Base-by-base conservation (phyloP, 2,888 invertebrate species). In the Pseudeuparius sepicola region DNA sequence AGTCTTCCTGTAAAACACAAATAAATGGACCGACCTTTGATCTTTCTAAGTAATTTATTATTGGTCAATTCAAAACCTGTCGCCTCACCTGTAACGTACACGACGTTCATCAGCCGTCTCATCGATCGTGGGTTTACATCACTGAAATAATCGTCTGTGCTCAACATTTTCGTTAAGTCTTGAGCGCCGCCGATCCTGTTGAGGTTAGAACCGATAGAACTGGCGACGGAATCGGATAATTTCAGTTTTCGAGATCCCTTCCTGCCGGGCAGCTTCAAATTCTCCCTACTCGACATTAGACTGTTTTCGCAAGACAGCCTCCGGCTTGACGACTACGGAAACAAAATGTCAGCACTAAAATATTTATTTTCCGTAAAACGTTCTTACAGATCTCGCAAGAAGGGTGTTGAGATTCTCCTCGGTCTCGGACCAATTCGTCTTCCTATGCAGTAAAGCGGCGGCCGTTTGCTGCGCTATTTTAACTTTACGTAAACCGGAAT, bases 61-160 rank as follows among this genome's bases (percentile, higher is more conserved):
- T 13, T 28, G 16, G 29, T 31, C 10, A 14, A n/a, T n/a, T n/a
- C n/a, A n/a, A n/a, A n/a, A n/a, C n/a, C n/a, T n/a, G n/a, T n/a
- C n/a, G n/a, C n/a, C n/a, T 55, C 51, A 87, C 88, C 89, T 40
- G 94, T 94, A 34, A 96, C 83, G 54, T 94, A 94, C 35, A 96
- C 83, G 38, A 96, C 93, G 63, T 97, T 96, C 89, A 96, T 90
- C 14, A 96, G 71, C 34, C 96, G 71, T 41, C 92, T 68, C 92
- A 98, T 93, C 52, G 92, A 93, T 28, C 94, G 71, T 0, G 97
- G 98, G 67, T 96, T 98, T 43, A 98, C 92, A 61, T 97, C 97
- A 52, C 93, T 94, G 63, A 98, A 97, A 68, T 98, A 98, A 63
- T 97, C 96, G 56, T 96, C 96, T 1, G 94, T 94, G 12, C 93